A percentile compares a stretch with the other conserved stretches of the same genome.
These are phyloP conservation scores for Podarcis muralis DNA, from an alignment of 2,113 vertebrate genomes.

Conservation along the genomic window DNA sequence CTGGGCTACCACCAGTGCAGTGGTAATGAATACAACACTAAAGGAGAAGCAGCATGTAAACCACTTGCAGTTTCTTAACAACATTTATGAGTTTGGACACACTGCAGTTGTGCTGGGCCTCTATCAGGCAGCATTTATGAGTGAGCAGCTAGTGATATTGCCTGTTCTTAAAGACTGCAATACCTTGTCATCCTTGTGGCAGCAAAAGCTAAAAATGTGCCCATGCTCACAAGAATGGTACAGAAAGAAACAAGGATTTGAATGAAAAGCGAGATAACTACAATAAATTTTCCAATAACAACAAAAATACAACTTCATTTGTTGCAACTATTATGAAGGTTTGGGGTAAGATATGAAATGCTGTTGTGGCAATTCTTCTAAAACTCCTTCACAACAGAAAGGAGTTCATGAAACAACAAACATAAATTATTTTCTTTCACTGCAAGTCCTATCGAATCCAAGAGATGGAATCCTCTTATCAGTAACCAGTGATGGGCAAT, in stretches of 20 bases:
- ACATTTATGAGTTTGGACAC: background rate
- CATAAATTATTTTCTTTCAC: background rate
- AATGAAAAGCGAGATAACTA: background rate
- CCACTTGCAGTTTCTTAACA: background rate
- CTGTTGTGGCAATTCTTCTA: background rate
- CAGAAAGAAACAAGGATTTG: background rate
- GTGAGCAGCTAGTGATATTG: background rate
- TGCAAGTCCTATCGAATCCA: background rate
- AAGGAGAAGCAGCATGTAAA: background rate
- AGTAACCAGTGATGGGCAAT: background rate
- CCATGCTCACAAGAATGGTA: background rate
- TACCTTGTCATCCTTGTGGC: background rate
- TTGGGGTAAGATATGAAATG: background rate
- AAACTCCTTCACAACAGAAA: background rate
- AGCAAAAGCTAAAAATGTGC: background rate
- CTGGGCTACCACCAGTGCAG: background rate
- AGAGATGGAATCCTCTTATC: background rate
- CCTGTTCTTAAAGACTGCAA: background rate
- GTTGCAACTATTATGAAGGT: background rate
- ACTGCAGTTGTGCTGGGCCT: background rate
- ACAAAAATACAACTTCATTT: background rate
- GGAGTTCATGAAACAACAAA: background rate
- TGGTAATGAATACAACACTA: background rate
- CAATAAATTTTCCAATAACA: background rate
- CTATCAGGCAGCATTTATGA: background rate